Evolutionary conservation across 2,113 vertebrate species (phyloP).

Genomic region (Gavia stellata): DNA sequence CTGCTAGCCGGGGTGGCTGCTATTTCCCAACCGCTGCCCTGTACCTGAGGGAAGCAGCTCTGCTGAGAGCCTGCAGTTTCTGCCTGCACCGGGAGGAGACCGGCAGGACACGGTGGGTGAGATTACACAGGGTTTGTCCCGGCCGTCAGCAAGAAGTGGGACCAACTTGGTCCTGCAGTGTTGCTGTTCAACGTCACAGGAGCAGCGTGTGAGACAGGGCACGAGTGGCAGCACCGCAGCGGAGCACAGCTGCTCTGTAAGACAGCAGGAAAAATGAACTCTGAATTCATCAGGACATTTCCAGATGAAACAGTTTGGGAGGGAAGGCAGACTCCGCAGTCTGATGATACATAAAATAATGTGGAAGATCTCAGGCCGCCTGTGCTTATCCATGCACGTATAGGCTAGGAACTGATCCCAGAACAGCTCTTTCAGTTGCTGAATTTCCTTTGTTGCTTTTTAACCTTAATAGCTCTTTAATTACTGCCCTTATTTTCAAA

Average conservation of each 20-base stretch:
- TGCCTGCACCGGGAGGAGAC: not conserved
- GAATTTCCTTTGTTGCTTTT: constrained; percentile 35
- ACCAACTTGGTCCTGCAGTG: not conserved
- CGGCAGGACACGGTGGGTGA: not conserved
- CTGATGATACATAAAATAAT: not conserved
- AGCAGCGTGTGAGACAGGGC: not conserved
- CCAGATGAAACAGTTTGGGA: not conserved
- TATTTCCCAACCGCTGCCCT: not conserved
- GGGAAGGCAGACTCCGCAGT: not conserved
- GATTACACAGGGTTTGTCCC: not conserved
- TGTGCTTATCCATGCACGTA: not conserved
- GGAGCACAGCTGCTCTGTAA: not conserved
- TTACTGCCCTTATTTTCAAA: constrained; percentile 40
- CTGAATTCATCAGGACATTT: not conserved
- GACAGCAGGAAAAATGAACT: not conserved
- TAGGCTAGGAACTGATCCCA: not conserved
- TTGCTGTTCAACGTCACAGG: fast-evolving
- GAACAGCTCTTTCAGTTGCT: not conserved
- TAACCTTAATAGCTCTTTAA: constrained; percentile 43
- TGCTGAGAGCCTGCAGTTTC: not conserved
- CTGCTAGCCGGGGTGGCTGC: not conserved
- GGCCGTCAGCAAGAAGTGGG: not conserved
- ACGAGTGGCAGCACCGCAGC: fast-evolving
- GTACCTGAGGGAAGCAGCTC: not conserved
- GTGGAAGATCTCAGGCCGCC: not conserved